A percentile compares a stretch with the other conserved stretches of the same genome.
These are phyloP conservation scores for Erebia ligea DNA, from an alignment of 2,888 invertebrate genomes.

Conservation along the genomic window DNA sequence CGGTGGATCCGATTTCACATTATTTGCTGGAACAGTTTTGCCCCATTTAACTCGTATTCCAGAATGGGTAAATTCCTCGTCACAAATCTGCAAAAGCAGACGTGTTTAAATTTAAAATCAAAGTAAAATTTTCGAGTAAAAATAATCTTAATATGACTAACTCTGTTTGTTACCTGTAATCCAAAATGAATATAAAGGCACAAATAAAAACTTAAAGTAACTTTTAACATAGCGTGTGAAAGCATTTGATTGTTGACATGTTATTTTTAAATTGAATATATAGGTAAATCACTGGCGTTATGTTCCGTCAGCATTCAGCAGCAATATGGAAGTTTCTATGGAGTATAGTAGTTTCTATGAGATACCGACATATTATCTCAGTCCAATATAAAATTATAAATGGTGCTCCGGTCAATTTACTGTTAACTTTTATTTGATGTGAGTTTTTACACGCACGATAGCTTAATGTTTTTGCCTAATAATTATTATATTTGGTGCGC, in stretches of 20 bases:
- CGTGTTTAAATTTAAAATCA: background rate
- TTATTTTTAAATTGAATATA: background rate
- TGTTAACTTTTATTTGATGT: background rate
- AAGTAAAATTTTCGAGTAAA: background rate
- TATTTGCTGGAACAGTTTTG: conserved; percentile 50
- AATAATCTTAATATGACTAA: background rate
- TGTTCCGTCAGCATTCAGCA: background rate
- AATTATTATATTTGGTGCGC: too few relatives aligned
- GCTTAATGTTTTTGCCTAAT: conserved; percentile 7
- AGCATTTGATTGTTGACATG: conserved; percentile 13
- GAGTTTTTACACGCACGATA: too few relatives aligned
- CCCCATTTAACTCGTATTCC: conserved; percentile 66
- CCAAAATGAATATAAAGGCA: conserved; percentile 29
- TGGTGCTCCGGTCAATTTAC: background rate
- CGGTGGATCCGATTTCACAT: conserved; percentile 61
- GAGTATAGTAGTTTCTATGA: background rate
- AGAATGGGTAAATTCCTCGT: conserved; percentile 57
- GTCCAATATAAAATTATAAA: conserved; percentile 14
- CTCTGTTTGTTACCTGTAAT: conserved; percentile 35
- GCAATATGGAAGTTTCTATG: conserved; percentile 1
- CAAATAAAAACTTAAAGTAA: conserved; percentile 26
- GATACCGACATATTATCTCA: background rate
- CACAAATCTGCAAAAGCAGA: conserved; percentile 58
- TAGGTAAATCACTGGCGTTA: background rate
- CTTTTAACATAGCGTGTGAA: conserved; percentile 28